A percentile compares a stretch with the other conserved stretches of the same genome.
Evolutionary conservation across 1,140 invertebrate genomes (phyloP).

Genomic region (Papilio polytes): DNA sequence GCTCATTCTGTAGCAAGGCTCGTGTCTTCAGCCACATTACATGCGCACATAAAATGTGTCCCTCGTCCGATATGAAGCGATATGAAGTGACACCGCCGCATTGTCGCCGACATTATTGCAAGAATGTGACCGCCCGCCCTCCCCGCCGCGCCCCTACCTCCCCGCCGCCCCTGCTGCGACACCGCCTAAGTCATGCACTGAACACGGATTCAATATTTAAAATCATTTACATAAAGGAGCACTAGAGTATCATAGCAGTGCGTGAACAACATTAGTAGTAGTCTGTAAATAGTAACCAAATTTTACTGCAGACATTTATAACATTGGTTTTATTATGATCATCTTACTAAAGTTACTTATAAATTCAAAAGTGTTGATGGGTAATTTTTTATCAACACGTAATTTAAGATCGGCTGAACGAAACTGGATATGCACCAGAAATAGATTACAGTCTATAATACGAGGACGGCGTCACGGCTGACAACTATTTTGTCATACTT

Average conservation of each 20-base stretch:
- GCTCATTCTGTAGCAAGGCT: background rate
- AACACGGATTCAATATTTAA: background rate
- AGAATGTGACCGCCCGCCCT: background rate
- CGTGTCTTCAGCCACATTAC: background rate
- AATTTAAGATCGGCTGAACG: no score
- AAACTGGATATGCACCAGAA: no score
- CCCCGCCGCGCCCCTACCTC: no score
- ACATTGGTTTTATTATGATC: no score
- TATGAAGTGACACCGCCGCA: slow-evolving; percentile 1
- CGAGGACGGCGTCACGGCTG: no score
- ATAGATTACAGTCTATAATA: no score
- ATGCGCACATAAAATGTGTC: slow-evolving; percentile 6
- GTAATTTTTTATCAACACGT: no score
- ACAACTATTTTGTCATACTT: background rate
- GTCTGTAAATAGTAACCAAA: no score
- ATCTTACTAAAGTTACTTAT: no score
- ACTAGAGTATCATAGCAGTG: background rate
- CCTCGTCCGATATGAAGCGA: background rate
- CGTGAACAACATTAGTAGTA: no score
- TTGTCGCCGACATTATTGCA: slow-evolving; percentile 4
- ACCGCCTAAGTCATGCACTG: background rate
- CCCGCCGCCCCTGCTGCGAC: background rate
- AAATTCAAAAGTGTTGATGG: no score
- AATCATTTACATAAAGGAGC: background rate
- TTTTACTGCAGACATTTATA: no score